Evolutionary conservation across 30 jellyfish, hydroid and myxozoan species (phyloP).

Genomic region (Aurelia aurita complex sp. Pacific): DNA sequence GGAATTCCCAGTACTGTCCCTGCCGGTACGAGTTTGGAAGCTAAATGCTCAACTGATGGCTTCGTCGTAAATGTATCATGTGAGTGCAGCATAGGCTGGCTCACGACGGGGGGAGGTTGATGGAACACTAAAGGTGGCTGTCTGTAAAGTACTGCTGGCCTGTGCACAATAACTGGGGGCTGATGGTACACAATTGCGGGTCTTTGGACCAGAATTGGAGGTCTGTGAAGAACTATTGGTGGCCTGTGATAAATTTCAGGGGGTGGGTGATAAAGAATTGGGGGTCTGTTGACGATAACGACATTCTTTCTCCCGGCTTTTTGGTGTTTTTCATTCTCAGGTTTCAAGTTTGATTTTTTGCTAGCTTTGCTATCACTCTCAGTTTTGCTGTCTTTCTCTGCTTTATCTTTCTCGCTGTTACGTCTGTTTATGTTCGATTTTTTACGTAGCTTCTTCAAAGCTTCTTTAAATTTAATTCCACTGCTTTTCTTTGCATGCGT

Average conservation of each 20-base stretch:
- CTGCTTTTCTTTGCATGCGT: slow-evolving; percentile 1
- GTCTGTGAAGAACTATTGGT: slow-evolving; percentile 88
- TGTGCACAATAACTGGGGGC: slow-evolving; percentile 94
- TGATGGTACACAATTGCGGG: slow-evolving; percentile 97
- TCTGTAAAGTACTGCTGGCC: slow-evolving; percentile 93
- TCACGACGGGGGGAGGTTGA: slow-evolving; percentile 94
- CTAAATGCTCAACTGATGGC: slow-evolving; percentile 67
- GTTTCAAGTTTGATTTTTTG: slow-evolving; percentile 26
- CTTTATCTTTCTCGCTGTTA: neutral
- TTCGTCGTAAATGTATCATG: slow-evolving; percentile 71
- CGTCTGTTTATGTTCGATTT: slow-evolving; percentile 1
- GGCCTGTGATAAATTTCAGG: slow-evolving; percentile 97
- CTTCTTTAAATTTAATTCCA: slow-evolving; percentile 5
- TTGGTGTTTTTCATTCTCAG: slow-evolving; percentile 68
- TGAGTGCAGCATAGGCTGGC: slow-evolving; percentile 89
- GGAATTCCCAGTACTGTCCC: slow-evolving; percentile 77
- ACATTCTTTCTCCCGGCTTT: slow-evolving; percentile 87
- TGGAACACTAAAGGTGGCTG: slow-evolving; percentile 96
- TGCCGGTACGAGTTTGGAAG: slow-evolving; percentile 65
- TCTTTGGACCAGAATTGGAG: slow-evolving; percentile 89
- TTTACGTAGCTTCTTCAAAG: slow-evolving; percentile 5
- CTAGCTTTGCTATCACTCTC: neutral
- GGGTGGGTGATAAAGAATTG: slow-evolving; percentile 94
- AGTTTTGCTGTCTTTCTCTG: neutral
- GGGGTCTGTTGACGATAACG: slow-evolving; percentile 95